These are phyloP conservation scores for Drosophila hydei DNA, from an alignment of 1,140 invertebrate genomes.

Conservation along the genomic window DNA sequence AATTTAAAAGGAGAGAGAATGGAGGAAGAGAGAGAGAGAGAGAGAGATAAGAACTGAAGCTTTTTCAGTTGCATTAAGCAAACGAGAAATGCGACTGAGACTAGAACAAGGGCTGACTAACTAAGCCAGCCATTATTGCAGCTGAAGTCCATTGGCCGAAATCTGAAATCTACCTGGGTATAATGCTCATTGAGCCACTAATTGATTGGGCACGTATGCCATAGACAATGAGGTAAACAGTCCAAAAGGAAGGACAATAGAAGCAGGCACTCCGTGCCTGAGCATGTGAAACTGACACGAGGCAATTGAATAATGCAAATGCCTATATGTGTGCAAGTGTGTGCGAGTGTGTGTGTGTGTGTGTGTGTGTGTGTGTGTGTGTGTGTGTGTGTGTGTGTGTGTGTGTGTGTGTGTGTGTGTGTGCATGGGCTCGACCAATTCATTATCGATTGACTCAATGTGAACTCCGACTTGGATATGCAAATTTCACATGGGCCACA, in stretches of 20 bases:
- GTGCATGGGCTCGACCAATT: slow-evolving; percentile 43
- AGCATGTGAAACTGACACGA: slow-evolving; percentile 36
- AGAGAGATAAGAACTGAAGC: too few relatives aligned
- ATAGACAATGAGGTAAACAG: slow-evolving; percentile 12
- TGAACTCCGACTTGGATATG: slow-evolving; percentile 53
- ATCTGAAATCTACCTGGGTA: slow-evolving; percentile 15
- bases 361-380: slow-evolving; percentile 9
- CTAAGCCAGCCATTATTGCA: background rate
- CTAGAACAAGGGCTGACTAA: too few relatives aligned
- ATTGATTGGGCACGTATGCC: slow-evolving; percentile 42
- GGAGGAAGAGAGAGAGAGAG: too few relatives aligned
- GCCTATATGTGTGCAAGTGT: slow-evolving; percentile 11
- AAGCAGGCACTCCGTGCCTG: slow-evolving; percentile 5
- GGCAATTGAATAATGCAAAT: slow-evolving; percentile 74
- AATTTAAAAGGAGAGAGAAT: too few relatives aligned
- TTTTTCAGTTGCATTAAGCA: too few relatives aligned
- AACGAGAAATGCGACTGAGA: too few relatives aligned
- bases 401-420: slow-evolving; percentile 9
- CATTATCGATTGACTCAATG: slow-evolving; percentile 68
- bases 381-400: slow-evolving; percentile 11
- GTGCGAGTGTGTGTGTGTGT: slow-evolving; percentile 10
- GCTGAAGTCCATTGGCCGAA: slow-evolving; percentile 6
- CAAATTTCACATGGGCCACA: slow-evolving; percentile 36
- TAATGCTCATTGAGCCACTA: slow-evolving; percentile 22
- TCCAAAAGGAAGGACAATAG: slow-evolving; percentile 17